phyloP scores from a whole-genome alignment of 92 coral and sea anemone species.

The Porites evermanni region DNA sequence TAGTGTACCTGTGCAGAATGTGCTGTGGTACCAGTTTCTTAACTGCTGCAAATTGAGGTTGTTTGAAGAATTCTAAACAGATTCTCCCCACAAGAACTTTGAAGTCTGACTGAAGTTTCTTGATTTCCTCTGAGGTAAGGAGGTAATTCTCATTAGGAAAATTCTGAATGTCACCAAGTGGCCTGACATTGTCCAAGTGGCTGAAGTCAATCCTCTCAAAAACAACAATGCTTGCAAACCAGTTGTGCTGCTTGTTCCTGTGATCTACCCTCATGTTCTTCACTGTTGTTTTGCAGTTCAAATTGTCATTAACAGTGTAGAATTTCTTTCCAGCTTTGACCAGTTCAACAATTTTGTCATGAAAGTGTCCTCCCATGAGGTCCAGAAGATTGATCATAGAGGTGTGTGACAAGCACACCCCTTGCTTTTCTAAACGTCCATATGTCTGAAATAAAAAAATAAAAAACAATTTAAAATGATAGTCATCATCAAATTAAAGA shows the following conservation, averaged over 20 bases:
- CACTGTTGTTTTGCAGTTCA: constrained; percentile 34
- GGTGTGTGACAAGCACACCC: constrained; percentile 34
- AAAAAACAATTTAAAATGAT: no score
- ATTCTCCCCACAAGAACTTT: no score
- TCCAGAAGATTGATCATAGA: constrained; percentile 35
- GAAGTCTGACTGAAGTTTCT: not conserved
- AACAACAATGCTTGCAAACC: constrained; percentile 12
- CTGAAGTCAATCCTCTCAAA: no score
- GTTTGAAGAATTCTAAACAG: no score
- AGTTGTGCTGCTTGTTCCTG: constrained; percentile 23
- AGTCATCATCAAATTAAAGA: no score
- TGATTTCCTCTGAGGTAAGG: constrained; percentile 26
- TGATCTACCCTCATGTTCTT: not conserved
- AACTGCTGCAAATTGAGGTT: no score
- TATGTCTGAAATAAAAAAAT: not conserved
- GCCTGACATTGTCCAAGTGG: no score
- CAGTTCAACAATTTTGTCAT: constrained; percentile 30
- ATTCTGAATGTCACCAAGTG: not conserved
- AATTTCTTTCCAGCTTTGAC: constrained; percentile 32
- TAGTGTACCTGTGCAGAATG: no score
- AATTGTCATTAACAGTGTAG: constrained; percentile 29
- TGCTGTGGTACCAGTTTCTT: no score
- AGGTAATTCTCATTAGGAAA: constrained; percentile 34
- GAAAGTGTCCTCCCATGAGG: constrained; percentile 36
- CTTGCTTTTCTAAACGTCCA: constrained; percentile 46